Conservation (phyloP, 2,888 invertebrate genomes). For the Pycnomerus fuliginosus region DNA sequence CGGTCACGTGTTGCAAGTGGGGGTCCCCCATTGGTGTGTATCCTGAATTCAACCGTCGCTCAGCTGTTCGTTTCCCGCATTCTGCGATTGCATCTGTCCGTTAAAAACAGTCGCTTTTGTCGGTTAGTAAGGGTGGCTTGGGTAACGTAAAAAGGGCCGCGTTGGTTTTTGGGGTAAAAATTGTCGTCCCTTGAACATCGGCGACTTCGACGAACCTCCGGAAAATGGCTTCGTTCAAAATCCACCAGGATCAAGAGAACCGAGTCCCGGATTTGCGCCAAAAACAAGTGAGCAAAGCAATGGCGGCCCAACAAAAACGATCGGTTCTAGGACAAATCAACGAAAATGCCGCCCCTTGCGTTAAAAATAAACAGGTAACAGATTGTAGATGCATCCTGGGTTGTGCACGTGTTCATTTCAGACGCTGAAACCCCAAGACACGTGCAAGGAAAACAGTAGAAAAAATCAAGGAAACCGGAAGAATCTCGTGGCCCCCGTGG, state of each 20-base stretch:
- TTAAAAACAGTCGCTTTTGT: constrained; percentile 31
- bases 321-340: constrained; percentile 66
- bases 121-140: constrained; percentile 27
- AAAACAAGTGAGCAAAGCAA: constrained; percentile 52
- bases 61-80: constrained; percentile 36
- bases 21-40: constrained; percentile 7
- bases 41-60: constrained; percentile 27
- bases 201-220: not conserved
- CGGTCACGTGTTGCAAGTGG: too few species aligned
- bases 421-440: not conserved
- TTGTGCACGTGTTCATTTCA: too few species aligned
- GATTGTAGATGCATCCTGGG: too few species aligned
- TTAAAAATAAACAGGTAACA: constrained; percentile 42
- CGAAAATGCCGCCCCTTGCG: too few species aligned
- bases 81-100: constrained; percentile 22
- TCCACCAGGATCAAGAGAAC: constrained; percentile 79
- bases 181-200: not conserved
- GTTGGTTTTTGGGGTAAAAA: constrained; percentile 1
- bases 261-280: constrained; percentile 44
- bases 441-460: not conserved
- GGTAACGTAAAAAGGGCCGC: too few species aligned
- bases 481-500: constrained; percentile 45
- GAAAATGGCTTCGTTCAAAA: constrained; percentile 71
- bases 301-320: constrained; percentile 57
- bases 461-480: constrained; percentile 29